Base-by-base conservation (phyloP, 2,888 invertebrate genomes). In the Temnothorax ravouxi region DNA sequence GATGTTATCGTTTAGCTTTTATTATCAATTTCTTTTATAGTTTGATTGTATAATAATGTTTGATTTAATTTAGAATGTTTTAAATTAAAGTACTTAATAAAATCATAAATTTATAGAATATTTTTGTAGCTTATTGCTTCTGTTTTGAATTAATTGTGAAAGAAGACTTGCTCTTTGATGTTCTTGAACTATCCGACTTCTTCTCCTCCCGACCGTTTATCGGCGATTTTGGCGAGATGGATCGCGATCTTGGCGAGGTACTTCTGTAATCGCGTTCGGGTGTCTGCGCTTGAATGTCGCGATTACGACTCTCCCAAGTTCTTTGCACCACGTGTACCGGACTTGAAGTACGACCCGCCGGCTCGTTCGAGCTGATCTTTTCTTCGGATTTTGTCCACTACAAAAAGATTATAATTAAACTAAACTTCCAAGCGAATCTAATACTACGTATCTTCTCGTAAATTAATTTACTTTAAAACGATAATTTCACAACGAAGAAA, bases 301-400 rank as follows among this genome's bases (percentile, higher is more conserved):
- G 89, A 80, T 82, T 92, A 3, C 94, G 94, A 62, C 87, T 93
- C 83, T 94, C 94, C 94, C 94, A 94, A 6, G 94, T 94, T 87
- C 94, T 91, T 66, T 94, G 93, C 5, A 94, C 93, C 2, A 94
- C 93, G 85, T 93, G 92, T 6, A 94, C 91, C 8, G 94, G 94
- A 84, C 94, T 94, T 1, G 91, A 77, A 5, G 91, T 87, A 21
- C 92, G 88, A 0, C 84, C 83, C 0, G 34, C 82, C 0, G 34
- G 47, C 9, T 92, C 92, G 50, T 89, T 88, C 66, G 88, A 80
- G 54, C 80, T 86, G 21, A 84, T 89, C 64, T 89, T 93, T 25
- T 93, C 92, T 25, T 92, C 92, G 21, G 90, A 88, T 44, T 87
- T 92, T 2, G 88, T 74, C 80, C 91, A 88, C 93, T 91, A 52